Evolutionary conservation across 2,797 vertebrate species (phyloP).

Genomic region (Octomys mimax): DNA sequence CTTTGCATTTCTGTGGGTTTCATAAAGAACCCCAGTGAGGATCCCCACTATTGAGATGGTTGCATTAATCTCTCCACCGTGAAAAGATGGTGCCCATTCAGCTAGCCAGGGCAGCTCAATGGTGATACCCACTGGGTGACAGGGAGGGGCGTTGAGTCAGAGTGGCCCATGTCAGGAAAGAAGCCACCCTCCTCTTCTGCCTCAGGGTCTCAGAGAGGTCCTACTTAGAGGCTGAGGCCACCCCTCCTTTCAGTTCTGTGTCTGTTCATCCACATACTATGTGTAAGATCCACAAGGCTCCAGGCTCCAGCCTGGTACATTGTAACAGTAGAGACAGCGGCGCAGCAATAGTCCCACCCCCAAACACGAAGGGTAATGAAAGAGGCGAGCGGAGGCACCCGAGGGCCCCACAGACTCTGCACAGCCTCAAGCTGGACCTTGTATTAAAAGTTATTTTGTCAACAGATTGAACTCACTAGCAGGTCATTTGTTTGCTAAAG

Average conservation of each 20-base stretch:
- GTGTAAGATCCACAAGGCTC: not conserved
- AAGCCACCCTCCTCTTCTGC: not conserved
- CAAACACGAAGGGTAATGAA: not conserved
- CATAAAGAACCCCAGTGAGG: not conserved
- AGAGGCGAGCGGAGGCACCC: not conserved
- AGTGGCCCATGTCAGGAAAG: not conserved
- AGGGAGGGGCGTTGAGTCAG: not conserved
- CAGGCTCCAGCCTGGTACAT: not conserved
- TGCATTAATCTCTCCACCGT: not conserved
- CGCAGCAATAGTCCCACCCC: not conserved
- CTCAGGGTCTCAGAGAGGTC: not conserved
- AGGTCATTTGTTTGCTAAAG: slow-evolving; percentile 21
- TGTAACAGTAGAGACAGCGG: not conserved
- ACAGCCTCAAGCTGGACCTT: not conserved
- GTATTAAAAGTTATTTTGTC: slow-evolving; percentile 2
- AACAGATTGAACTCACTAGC: not conserved
- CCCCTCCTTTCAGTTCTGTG: not conserved
- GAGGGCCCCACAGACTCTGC: not conserved
- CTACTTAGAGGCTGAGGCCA: not conserved
- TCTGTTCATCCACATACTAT: not conserved
- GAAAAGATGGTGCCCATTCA: not conserved
- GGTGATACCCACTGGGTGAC: not conserved
- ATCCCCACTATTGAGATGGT: not conserved
- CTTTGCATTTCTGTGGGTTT: not conserved
- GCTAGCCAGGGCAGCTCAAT: not conserved